These are phyloP conservation scores for Capitulum mitella DNA, from an alignment of 2,888 invertebrate species.

Conservation along the genomic window DNA sequence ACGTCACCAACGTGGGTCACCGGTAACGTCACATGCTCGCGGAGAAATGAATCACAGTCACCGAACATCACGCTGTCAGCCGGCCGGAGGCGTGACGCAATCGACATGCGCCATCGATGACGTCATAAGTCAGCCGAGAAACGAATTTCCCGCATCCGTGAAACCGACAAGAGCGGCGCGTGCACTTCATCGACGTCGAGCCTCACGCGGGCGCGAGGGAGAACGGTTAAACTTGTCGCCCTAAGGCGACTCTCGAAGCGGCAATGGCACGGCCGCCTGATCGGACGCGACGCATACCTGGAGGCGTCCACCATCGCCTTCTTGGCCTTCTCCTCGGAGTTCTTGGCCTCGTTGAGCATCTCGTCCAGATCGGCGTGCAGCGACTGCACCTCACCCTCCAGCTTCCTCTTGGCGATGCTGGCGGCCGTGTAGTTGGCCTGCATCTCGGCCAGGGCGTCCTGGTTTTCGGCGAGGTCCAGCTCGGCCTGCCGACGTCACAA, in stretches of 20 bases:
- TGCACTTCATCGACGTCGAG: too few species aligned
- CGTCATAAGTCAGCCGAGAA: constrained; percentile 50
- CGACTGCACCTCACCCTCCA: constrained; percentile 92
- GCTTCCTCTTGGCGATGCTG: constrained; percentile 96
- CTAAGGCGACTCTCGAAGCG: too few species aligned
- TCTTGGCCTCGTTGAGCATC: constrained; percentile 96
- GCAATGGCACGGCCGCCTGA: too few species aligned
- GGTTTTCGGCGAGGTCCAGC: constrained; percentile 92
- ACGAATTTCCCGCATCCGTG: constrained; percentile 52
- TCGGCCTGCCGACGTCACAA: constrained; percentile 80
- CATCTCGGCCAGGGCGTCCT: constrained; percentile 95
- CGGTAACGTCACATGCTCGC: constrained; percentile 49
- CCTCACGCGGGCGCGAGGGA: too few species aligned
- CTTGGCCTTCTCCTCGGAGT: constrained; percentile 98
- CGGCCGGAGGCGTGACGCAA: too few species aligned
- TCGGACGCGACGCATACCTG: too few species aligned
- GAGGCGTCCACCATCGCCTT: constrained; percentile 68
- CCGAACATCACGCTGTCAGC: too few species aligned
- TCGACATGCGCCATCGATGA: too few species aligned
- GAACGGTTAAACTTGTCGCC: too few species aligned
- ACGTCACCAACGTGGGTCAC: too few species aligned
- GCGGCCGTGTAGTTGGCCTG: constrained; percentile 88
- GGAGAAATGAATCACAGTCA: too few species aligned
- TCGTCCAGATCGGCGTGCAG: constrained; percentile 98
- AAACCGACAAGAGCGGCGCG: too few species aligned